phyloP scores from a whole-genome alignment of 2,113 vertebrate species.

The Burhinus bistriatus region DNA sequence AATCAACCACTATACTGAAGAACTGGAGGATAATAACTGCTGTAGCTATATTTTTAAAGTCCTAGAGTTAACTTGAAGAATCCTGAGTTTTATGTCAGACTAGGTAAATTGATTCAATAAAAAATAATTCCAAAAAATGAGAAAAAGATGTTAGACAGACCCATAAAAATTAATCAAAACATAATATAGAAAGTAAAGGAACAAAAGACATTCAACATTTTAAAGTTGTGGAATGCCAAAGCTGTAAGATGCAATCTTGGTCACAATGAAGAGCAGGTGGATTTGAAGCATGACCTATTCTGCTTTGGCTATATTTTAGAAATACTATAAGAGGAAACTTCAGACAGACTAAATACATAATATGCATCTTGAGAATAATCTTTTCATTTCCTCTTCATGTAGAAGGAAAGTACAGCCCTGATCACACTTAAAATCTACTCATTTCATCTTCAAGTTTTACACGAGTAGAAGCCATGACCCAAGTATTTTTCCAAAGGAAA shows the following conservation, averaged over 20 bases:
- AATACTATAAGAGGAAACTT: neutral
- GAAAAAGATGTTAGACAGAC: neutral
- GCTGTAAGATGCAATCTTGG: neutral
- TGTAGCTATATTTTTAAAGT: neutral
- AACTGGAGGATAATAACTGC: neutral
- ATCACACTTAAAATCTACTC: neutral
- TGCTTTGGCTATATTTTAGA: neutral
- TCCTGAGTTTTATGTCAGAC: neutral
- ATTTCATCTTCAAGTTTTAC: neutral
- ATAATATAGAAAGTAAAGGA: neutral
- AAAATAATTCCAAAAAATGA: neutral
- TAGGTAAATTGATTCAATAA: neutral
- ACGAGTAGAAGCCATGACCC: rapidly evolving
- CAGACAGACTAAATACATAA: neutral
- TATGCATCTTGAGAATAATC: neutral
- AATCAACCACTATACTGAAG: neutral
- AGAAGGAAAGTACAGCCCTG: neutral
- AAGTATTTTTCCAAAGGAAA: neutral
- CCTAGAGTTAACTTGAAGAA: neutral
- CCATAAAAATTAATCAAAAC: neutral
- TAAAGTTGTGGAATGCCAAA: neutral
- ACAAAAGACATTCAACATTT: neutral
- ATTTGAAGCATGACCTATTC: neutral
- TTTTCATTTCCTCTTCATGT: neutral
- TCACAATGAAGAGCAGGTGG: neutral